phyloP scores from a whole-genome alignment of 2,797 vertebrate species.

The Tapera naevia region DNA sequence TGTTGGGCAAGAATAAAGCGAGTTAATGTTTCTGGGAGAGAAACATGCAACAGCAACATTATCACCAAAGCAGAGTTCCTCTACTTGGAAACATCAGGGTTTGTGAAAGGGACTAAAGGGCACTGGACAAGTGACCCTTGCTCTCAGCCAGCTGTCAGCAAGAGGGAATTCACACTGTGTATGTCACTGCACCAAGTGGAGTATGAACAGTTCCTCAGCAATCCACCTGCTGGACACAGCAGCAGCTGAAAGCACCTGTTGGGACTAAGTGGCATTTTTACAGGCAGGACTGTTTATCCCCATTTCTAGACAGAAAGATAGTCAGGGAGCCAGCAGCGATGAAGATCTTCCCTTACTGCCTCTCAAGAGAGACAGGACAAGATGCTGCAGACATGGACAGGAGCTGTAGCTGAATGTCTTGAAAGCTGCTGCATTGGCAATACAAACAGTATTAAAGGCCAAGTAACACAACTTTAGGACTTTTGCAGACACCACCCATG shows the following conservation, averaged over 20 bases:
- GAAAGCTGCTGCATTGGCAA: neutral
- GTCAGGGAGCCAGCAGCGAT: neutral
- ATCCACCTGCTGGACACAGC: neutral
- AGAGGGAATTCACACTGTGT: accelerated
- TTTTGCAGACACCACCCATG: neutral
- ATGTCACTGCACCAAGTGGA: neutral
- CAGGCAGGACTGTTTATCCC: neutral
- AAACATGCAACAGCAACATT: neutral
- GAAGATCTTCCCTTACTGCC: neutral
- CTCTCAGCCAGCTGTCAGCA: neutral
- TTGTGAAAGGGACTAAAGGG: conserved; percentile 34
- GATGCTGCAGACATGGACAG: accelerated
- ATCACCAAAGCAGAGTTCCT: neutral
- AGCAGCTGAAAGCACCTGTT: neutral
- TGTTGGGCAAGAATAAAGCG: conserved; percentile 61
- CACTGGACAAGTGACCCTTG: neutral
- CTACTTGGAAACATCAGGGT: neutral
- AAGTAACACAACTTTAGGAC: neutral
- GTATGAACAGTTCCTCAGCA: neutral
- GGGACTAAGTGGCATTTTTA: neutral
- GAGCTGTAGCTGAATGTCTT: neutral
- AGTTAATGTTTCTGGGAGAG: conserved; percentile 30
- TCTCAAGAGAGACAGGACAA: neutral
- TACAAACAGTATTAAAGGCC: neutral
- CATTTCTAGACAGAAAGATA: neutral